These are phyloP conservation scores for Onychostoma macrolepis DNA, from an alignment of 2,113 vertebrate genomes.

Conservation along the genomic window DNA sequence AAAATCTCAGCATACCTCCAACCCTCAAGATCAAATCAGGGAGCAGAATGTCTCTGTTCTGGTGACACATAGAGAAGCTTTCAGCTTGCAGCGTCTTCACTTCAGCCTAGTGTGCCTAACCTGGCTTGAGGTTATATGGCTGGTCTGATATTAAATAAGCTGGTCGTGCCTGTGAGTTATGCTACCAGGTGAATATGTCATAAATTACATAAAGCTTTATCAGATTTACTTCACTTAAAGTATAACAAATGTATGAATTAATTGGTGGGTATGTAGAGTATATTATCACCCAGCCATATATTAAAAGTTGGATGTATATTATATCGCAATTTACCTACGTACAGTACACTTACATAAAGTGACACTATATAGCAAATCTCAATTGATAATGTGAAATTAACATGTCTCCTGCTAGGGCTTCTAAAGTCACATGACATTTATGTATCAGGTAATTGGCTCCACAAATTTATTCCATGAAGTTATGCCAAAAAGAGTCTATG, in stretches of 20 bases:
- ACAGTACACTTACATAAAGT: background rate
- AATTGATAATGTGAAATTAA: background rate
- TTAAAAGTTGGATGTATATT: background rate
- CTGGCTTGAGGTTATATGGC: background rate
- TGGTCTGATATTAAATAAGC: conserved; percentile 7
- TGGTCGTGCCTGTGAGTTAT: background rate
- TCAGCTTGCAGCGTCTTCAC: background rate
- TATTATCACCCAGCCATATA: background rate
- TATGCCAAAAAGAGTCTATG: background rate
- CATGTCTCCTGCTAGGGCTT: too few species aligned
- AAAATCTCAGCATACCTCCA: conserved; percentile 11
- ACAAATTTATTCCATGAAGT: background rate
- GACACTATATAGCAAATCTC: background rate
- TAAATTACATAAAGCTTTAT: background rate
- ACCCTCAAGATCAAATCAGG: background rate
- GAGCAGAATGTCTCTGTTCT: background rate
- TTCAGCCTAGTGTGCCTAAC: background rate
- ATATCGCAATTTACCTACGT: background rate
- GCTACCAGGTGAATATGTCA: background rate
- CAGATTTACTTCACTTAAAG: background rate
- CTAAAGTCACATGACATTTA: background rate
- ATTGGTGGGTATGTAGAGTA: background rate
- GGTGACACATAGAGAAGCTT: background rate
- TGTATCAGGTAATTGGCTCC: background rate
- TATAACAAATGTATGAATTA: background rate